Conservation (phyloP, 2,797 vertebrate species). For the Parauchenoglanis punctatus region DNA sequence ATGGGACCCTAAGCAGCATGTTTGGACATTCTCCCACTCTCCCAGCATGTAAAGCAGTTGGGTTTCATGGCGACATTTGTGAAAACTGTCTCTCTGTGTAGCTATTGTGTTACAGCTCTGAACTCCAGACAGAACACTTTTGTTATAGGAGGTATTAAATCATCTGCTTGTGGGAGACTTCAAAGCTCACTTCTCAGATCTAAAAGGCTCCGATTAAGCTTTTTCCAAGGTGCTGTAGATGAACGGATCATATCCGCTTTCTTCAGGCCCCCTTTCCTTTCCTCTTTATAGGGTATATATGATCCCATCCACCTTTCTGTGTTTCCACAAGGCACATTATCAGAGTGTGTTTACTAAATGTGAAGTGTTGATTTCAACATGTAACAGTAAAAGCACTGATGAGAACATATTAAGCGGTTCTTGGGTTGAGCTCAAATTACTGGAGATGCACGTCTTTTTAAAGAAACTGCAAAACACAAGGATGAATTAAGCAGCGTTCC, state of each 20-base stretch:
- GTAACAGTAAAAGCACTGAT: background rate
- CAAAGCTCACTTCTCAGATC: constrained; percentile 40
- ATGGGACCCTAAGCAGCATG: constrained; percentile 41
- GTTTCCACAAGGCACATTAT: background rate
- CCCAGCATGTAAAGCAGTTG: constrained; percentile 16
- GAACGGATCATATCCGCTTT: constrained; percentile 24
- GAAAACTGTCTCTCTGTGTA: constrained; percentile 1
- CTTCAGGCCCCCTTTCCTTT: constrained; percentile 9
- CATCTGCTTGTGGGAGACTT: constrained; percentile 22
- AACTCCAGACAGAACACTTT: constrained; percentile 37
- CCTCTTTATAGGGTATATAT: constrained; percentile 19
- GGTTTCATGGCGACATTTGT: constrained; percentile 13
- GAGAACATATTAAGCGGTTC: background rate
- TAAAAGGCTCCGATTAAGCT: constrained; percentile 21
- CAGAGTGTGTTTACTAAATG: constrained; percentile 11
- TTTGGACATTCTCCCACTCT: constrained; percentile 45
- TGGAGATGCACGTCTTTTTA: background rate
- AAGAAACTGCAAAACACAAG: background rate
- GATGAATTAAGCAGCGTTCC: background rate
- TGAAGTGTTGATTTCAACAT: background rate
- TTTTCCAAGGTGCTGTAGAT: constrained; percentile 26
- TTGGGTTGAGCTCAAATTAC: background rate
- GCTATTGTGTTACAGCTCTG: constrained; percentile 34
- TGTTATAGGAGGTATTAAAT: constrained; percentile 38
- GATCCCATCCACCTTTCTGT: background rate